Base-by-base conservation (phyloP, 2,888 invertebrate species). In the Lithophane semibrunnea region DNA sequence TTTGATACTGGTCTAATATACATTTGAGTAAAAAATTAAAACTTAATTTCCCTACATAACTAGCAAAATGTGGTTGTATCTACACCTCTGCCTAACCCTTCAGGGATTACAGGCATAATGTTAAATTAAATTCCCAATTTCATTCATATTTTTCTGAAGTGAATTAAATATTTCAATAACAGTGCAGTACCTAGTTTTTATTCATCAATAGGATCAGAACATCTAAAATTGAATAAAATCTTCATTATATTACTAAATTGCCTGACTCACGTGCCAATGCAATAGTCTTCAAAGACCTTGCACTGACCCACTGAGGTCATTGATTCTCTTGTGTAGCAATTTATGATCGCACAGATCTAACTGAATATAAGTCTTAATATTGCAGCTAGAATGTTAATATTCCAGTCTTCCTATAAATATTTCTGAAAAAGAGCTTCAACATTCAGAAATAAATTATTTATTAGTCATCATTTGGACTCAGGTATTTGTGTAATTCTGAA, bases 261-360 rank as follows among this genome's bases (percentile, higher is more conserved):
- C 10, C 66, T 82, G 82, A 82, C 37, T 76, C 82, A 75, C 13
- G 2, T 18, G 13, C 5, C 29, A 83, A 49, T 73, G 73, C 73
- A 72, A 56, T 24, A 58, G 65, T 72, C 60, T 69, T 44, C 12
- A 64, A 65, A 78, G 83, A 78, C 78, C 83, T 80, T 80, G 80
- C 70, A 70, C 0, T 66, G 66, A 77, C 83, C 83, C 24, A 67
- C 21, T 56, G 37, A 83, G 80, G 83, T 80, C 78, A 78, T 83
- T 83, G 83, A 80, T 83, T 58, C 65, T 56, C 49, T 77, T 75
- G 82, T 82, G 49, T 37, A 64, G 77, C 67, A 82, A 79, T 68
- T 75, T 68, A 64, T 82, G 56, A 63, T 44, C 3, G 10, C 12
- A 37, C 37, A 52, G 21, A 64, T 56, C 63, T 37, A 37, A 56